These are phyloP conservation scores for Acropora tenuis DNA, from an alignment of 64 coral and sea anemone species.

Conservation along the genomic window DNA sequence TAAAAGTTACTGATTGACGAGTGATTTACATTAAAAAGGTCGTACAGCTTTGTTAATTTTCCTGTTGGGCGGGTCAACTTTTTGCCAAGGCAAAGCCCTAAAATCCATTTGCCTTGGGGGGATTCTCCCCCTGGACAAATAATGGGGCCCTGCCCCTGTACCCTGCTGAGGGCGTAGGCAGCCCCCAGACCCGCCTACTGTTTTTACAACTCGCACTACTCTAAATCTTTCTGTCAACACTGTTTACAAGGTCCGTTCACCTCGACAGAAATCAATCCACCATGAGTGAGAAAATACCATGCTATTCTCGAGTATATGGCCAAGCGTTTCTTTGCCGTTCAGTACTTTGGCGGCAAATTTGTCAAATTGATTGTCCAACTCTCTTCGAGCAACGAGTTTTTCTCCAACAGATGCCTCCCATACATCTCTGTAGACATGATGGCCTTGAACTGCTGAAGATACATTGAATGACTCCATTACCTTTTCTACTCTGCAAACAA, in stretches of 20 bases:
- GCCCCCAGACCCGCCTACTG: too few relatives aligned
- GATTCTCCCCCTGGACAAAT: too few relatives aligned
- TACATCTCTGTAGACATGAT: constrained; percentile 19
- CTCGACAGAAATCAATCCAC: constrained; percentile 12
- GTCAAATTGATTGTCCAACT: constrained; percentile 29
- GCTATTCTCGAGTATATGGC: constrained; percentile 32
- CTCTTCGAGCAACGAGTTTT: not conserved
- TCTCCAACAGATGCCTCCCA: constrained; percentile 16
- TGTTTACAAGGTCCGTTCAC: not conserved
- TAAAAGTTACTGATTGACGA: too few relatives aligned
- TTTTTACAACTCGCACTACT: too few relatives aligned
- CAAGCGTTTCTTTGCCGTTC: constrained; percentile 14
- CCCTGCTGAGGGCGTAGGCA: too few relatives aligned
- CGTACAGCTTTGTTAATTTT: too few relatives aligned
- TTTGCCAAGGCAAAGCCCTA: too few relatives aligned
- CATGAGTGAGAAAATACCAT: constrained; percentile 32
- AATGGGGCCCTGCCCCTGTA: too few relatives aligned
- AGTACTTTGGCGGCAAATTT: constrained; percentile 32
- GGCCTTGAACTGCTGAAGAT: constrained; percentile 7
- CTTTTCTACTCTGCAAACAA: constrained; percentile 23
- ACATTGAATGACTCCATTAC: constrained; percentile 16
- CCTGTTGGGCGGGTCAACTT: too few relatives aligned
- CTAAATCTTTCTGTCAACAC: not conserved
- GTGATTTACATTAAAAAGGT: too few relatives aligned
- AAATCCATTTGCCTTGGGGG: too few relatives aligned